Evolutionary conservation across 1,140 invertebrate genomes (phyloP).

Genomic region (Pogonus chalceus): DNA sequence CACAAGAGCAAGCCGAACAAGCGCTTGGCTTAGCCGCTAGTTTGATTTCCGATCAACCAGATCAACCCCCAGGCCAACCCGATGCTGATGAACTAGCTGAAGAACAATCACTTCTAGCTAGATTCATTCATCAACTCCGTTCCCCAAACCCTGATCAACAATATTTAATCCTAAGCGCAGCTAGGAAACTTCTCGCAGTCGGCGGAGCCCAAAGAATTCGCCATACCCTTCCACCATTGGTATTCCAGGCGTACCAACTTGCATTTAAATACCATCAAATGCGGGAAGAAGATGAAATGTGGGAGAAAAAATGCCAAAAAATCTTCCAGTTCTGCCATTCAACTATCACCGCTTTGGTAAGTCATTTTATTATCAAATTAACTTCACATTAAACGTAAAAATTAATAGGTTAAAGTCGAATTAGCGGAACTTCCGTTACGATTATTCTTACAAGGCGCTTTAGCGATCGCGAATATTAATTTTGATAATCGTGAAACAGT

Average conservation of each 20-base stretch:
- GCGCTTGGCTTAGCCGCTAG: conserved; percentile 57
- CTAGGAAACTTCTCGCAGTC: conserved; percentile 74
- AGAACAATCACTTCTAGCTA: conserved; percentile 84
- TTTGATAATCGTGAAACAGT: conserved; percentile 94
- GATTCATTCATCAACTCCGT: conserved; percentile 83
- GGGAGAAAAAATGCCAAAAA: conserved; percentile 97
- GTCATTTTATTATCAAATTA: too few species aligned
- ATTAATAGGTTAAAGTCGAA: conserved; percentile 92
- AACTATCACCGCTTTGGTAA: conserved; percentile 84
- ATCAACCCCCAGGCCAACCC: conserved; percentile 54
- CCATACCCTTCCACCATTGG: conserved; percentile 89
- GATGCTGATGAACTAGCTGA: conserved; percentile 95
- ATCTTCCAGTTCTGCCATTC: conserved; percentile 97
- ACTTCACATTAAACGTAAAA: too few species aligned
- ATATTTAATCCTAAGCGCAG: conserved; percentile 80
- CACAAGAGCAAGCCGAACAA: conserved; percentile 60
- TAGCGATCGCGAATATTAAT: conserved; percentile 83
- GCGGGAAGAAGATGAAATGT: conserved; percentile 84
- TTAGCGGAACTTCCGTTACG: conserved; percentile 85
- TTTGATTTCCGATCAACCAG: conserved; percentile 76
- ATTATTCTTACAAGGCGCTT: conserved; percentile 88
- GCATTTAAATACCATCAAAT: conserved; percentile 73
- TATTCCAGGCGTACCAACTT: conserved; percentile 89
- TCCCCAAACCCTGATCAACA: conserved; percentile 85
- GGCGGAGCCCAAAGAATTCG: conserved; percentile 83